Base-by-base conservation (phyloP, 2,888 invertebrate genomes). In the Meiosimyza platycephala region DNA sequence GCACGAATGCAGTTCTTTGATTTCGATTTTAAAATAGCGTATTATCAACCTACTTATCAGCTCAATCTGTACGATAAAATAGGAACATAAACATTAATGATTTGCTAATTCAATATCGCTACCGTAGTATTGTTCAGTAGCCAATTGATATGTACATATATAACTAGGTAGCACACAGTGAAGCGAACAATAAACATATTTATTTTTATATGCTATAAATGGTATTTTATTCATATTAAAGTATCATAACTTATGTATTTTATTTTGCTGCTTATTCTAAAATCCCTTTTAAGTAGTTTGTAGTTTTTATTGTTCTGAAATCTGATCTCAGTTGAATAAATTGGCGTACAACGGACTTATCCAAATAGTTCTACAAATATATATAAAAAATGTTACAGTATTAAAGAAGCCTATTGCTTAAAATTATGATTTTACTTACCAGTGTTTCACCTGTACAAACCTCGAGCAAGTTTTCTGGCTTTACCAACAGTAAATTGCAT, bases 251-350 rank as follows among this genome's bases (percentile, higher is more conserved):
- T 22, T 22, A 22, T 28, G 28, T 28, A 28, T 28, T 28, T 28
- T 28, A 28, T 4, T 28, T 28, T 28, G 28, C 28, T 28, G 28
- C 7, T 77, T 81, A 86, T 75, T 87, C 86, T 72, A 90, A 88
- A 59, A 90, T 87, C 71, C 90, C 90, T 81, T 90, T 91, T 55
- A 91, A 87, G 80, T 90, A 90, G 77, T 88, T 91, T 28, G 92
- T 91, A 76, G 82, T 89, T 85, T 95, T 95, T 82, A 96, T 94
- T 65, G 83, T 93, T 87, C 97, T 97, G 89, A 95, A 98, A 88
- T 99, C 99, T 6, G 94, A 93, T 74, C 99, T 90, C 47, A 98
- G 90, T 86, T 98, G 97, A 79, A 99, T 95, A 87, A 99, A 99
- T 88, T 93, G 96, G 79, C 94, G 90, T 50, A 99, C 90, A 76